phyloP scores from a whole-genome alignment of 2,113 vertebrate species.

The Orcinus orca region DNA sequence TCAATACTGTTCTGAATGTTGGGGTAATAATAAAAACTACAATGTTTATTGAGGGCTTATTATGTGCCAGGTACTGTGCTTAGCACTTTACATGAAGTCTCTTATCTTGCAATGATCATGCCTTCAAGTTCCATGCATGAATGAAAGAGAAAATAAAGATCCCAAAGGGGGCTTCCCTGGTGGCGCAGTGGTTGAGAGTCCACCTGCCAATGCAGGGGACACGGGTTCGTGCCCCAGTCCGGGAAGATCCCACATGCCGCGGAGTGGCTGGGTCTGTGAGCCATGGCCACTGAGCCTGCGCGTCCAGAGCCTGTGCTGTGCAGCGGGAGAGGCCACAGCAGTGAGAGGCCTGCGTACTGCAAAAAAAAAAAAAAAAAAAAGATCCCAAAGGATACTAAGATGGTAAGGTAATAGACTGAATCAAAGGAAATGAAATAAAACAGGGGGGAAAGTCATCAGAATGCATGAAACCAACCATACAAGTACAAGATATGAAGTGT shows the following conservation, averaged over 20 bases:
- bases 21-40: not conserved
- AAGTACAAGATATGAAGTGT: not conserved
- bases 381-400: not conserved
- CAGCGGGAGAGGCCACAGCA: too few relatives aligned
- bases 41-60: not conserved
- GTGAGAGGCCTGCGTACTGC: too few relatives aligned
- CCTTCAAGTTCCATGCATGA: not conserved
- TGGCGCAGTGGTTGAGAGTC: too few relatives aligned
- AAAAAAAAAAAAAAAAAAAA: too few relatives aligned
- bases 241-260: too few relatives aligned
- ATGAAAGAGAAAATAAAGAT: slow-evolving; percentile 38
- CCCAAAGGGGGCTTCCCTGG: too few relatives aligned
- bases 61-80: not conserved
- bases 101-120: not conserved
- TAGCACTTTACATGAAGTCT: not conserved
- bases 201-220: too few relatives aligned
- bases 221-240: too few relatives aligned
- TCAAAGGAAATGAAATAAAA: slow-evolving; percentile 41
- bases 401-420: not conserved
- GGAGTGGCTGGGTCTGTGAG: too few relatives aligned
- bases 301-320: too few relatives aligned
- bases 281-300: too few relatives aligned
- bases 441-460: not conserved
- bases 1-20: not conserved
- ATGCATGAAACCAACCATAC: not conserved